Conservation (phyloP, 2,888 invertebrate genomes). For the Andrena marginata region DNA sequence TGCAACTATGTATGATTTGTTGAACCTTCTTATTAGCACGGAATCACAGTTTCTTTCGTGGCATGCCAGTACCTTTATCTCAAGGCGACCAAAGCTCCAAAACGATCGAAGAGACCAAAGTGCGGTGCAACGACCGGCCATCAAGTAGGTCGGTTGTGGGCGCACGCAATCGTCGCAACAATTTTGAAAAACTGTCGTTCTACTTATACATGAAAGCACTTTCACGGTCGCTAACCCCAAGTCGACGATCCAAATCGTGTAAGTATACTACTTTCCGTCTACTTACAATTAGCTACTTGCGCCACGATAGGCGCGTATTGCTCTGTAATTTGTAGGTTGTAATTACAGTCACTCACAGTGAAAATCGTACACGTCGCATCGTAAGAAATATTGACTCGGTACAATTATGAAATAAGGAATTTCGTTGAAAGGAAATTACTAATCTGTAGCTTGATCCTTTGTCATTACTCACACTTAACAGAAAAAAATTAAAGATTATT, state of each 20-base stretch:
- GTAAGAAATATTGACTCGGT: too few species aligned
- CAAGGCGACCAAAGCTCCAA: conserved; percentile 65
- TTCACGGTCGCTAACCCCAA: conserved; percentile 85
- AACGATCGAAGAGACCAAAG: conserved; percentile 69
- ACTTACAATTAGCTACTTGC: conserved; percentile 16
- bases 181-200: conserved; percentile 84
- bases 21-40: conserved; percentile 5
- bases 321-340: too few species aligned
- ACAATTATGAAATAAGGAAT: too few species aligned
- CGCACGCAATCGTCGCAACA: conserved; percentile 84
- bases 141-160: conserved; percentile 84
- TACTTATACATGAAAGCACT: conserved; percentile 84
- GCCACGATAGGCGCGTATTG: too few species aligned
- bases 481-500: too few species aligned
- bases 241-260: conserved; percentile 54
- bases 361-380: too few species aligned
- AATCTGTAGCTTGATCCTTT: too few species aligned
- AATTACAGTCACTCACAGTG: too few species aligned
- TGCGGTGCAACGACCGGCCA: conserved; percentile 81
- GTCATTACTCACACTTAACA: too few species aligned
- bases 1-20: too few species aligned
- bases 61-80: conserved; percentile 18
- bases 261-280: conserved; percentile 12
- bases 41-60: conserved; percentile 74
- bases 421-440: too few species aligned